Conservation (phyloP, 1,140 invertebrate species). For the Eumeta japonica region DNA sequence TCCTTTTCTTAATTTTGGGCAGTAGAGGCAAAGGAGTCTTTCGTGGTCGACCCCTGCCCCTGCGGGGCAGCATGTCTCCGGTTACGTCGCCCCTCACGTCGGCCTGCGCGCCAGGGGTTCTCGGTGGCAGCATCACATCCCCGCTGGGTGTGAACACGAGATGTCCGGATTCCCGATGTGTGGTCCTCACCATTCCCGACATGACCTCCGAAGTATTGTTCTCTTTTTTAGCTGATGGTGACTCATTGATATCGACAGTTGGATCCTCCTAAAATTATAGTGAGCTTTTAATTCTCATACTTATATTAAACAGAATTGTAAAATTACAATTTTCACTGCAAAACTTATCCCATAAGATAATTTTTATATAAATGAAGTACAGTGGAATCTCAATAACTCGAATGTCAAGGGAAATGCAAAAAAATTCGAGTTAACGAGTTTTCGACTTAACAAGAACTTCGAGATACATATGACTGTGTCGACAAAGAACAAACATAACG, state of each 20-base stretch:
- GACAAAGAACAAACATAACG: no score
- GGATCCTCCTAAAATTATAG: conserved; percentile 46
- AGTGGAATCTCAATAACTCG: no score
- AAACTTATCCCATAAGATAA: no score
- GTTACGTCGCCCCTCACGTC: conserved; percentile 19
- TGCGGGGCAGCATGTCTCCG: conserved; percentile 20
- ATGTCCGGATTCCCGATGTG: conserved; percentile 48
- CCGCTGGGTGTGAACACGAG: conserved; percentile 47
- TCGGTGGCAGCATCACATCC: conserved; percentile 46
- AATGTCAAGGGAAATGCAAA: no score
- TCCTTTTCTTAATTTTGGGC: conserved; percentile 50
- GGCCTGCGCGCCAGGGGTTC: conserved; percentile 19
- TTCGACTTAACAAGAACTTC: no score
- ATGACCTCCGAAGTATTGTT: conserved; percentile 46
- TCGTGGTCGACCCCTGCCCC: conserved; percentile 40
- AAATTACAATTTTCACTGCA: not conserved
- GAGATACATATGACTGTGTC: no score
- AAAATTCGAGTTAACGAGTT: no score
- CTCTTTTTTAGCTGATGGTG: conserved; percentile 27
- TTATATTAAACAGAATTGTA: not conserved
- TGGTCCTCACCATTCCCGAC: conserved; percentile 51
- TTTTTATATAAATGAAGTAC: no score
- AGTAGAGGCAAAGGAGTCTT: conserved; percentile 48
- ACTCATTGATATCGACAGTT: conserved; percentile 39
- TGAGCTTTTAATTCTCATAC: no score